Conservation (phyloP, 2,113 vertebrate genomes). For the Dromiciops gliroides region DNA sequence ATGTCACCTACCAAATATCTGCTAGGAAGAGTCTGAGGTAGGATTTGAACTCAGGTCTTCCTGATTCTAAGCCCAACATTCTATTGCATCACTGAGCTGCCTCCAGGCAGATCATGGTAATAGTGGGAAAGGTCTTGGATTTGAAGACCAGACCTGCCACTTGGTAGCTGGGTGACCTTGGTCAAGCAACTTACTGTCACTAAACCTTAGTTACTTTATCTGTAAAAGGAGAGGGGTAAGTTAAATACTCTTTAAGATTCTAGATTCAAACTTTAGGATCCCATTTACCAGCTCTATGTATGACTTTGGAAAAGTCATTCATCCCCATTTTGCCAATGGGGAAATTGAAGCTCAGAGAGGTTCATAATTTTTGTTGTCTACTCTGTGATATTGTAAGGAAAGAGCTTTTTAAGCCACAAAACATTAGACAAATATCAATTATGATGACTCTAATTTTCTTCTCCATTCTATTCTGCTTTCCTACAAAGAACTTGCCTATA, state of each 20-base stretch:
- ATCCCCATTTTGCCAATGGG: background rate
- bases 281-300: background rate
- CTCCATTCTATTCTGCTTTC: background rate
- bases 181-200: background rate
- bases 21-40: too few species aligned
- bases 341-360: background rate
- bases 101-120: too few species aligned
- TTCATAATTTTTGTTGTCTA: background rate
- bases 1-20: too few species aligned
- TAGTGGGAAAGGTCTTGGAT: too few species aligned
- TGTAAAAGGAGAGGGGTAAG: background rate
- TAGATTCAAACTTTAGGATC: background rate
- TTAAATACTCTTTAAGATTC: background rate
- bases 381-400: conserved; percentile 48
- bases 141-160: background rate
- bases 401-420: conserved; percentile 24
- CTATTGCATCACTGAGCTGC: too few species aligned
- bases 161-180: background rate
- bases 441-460: conserved; percentile 41
- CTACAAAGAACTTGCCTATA: background rate
- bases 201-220: background rate
- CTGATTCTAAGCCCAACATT: too few species aligned
- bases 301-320: background rate
- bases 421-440: too few species aligned
- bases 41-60: too few species aligned